phyloP scores from a whole-genome alignment of 2,888 invertebrate genomes.

The Geotrupes spiniger region DNA sequence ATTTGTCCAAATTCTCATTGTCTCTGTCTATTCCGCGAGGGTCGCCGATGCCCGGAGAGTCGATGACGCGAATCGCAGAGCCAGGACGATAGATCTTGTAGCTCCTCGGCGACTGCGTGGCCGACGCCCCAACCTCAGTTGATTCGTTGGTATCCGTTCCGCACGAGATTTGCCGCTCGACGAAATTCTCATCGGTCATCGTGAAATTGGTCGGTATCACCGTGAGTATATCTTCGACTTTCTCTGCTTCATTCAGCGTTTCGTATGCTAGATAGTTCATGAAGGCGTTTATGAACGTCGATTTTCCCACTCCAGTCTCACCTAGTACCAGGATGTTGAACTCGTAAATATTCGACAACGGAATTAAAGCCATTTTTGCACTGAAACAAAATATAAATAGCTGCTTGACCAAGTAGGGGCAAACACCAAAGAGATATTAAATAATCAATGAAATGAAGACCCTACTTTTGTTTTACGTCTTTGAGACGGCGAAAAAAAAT shows the following conservation, averaged over 20 bases:
- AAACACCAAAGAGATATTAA: too few relatives aligned
- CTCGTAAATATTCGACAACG: not conserved
- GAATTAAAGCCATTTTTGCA: too few relatives aligned
- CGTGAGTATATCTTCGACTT: slow-evolving; percentile 13
- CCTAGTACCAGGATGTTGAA: slow-evolving; percentile 29
- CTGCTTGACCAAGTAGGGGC: too few relatives aligned
- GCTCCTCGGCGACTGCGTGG: slow-evolving; percentile 16
- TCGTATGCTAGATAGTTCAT: slow-evolving; percentile 22
- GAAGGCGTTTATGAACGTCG: slow-evolving; percentile 28
- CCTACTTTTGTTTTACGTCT: too few relatives aligned
- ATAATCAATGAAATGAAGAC: too few relatives aligned
- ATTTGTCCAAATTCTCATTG: slow-evolving; percentile 37
- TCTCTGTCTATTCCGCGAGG: slow-evolving; percentile 35
- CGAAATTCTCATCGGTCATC: slow-evolving; percentile 15
- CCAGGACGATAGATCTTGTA: slow-evolving; percentile 4
- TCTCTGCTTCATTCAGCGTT: slow-evolving; percentile 18
- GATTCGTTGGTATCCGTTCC: slow-evolving; percentile 11
- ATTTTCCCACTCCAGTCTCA: slow-evolving; percentile 28
- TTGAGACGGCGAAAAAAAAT: too few relatives aligned
- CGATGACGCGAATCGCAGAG: slow-evolving; percentile 14
- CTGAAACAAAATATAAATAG: too few relatives aligned
- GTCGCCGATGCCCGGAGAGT: slow-evolving; percentile 30
- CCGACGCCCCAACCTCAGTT: slow-evolving; percentile 8
- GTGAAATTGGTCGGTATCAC: slow-evolving; percentile 23
- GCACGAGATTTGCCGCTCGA: slow-evolving; percentile 3